Conservation (phyloP, 2,113 vertebrate genomes). For the Ellobius talpinus region DNA sequence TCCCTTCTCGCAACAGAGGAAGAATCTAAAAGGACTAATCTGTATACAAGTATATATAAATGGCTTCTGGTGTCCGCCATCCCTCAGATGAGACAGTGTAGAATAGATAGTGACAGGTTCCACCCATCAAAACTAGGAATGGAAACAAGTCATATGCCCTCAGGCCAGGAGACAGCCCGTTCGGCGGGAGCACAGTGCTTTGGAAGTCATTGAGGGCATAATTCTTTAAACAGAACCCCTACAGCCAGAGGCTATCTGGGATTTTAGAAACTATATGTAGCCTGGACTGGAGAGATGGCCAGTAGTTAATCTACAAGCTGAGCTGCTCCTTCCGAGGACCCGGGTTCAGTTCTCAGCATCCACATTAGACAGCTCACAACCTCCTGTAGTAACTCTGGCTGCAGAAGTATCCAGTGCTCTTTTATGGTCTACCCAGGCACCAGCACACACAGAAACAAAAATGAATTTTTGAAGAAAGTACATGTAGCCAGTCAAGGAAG, state of each 20-base stretch:
- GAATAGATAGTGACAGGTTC: neutral
- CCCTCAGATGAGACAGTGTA: neutral
- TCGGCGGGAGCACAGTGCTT: neutral
- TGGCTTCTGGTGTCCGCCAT: neutral
- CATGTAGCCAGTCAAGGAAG: neutral
- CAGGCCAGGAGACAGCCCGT: neutral
- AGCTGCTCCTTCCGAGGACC: neutral
- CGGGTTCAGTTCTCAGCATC: neutral
- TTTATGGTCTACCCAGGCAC: neutral
- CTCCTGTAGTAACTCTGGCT: neutral
- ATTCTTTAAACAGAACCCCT: neutral
- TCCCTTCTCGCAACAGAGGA: neutral
- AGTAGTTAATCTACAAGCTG: neutral
- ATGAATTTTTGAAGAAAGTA: neutral
- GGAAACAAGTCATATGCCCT: neutral
- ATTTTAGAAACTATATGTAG: neutral
- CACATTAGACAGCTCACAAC: neutral
- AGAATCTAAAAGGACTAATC: neutral
- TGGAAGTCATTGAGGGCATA: neutral
- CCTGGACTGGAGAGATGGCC: too few species aligned
- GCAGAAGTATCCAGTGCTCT: neutral
- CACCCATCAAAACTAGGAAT: neutral
- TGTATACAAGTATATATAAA: neutral
- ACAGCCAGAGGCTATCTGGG: neutral
- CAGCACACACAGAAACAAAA: neutral